Evolutionary conservation across 2,888 invertebrate species (phyloP), one percentile per base, ranked within the genome.

Genomic region (Thelaira solivaga): DNA sequence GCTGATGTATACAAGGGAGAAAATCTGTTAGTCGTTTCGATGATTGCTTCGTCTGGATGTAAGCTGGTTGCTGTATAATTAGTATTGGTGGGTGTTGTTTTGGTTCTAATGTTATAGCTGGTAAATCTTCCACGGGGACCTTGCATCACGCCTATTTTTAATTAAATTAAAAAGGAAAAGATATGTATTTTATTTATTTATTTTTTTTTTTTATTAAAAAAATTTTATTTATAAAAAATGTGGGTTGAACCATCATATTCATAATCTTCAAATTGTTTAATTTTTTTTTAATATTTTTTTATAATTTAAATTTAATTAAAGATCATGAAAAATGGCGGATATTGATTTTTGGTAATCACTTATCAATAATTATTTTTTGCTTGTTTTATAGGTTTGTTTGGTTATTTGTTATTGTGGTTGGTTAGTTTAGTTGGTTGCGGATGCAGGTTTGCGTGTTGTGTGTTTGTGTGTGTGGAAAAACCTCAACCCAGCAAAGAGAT

Each of bases 131-230:
- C 68, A 57, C 76, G 72, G 73, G 80, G 36, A 65, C 79, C 65
- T 83, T 90, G 90, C 90, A 91, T 91, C 91, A 91, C 90, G 91
- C 90, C 91, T 91, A 57, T 34, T 74, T 13, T 36, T 41, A 36
- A 34, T 29, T 39, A 39, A 45, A 47, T 47, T 7, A 8, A 22
- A 34, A 65, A 43, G 26, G 13, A 43, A 39, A 72, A 57, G 16
- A 45, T 16, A n/a, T n/a, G n/a, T n/a, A n/a, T n/a, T n/a, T n/a
- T n/a, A n/a, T 61, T 43, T 24, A 24, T 29, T 10, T 1, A 20
- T 29, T 16, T 16, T 18, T 24, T n/a, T 20, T 13, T 20, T 53
- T 5, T 6, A 13, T 47, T 29, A 22, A 2, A 43, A 36, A 26
- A 1, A 18, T 36, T 26, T 24, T 41, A n/a, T 39, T n/a, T 31